Evolutionary conservation across 37 sponge, comb jelly and placozoan species (phyloP).

Genomic region (Geodia barretti): DNA sequence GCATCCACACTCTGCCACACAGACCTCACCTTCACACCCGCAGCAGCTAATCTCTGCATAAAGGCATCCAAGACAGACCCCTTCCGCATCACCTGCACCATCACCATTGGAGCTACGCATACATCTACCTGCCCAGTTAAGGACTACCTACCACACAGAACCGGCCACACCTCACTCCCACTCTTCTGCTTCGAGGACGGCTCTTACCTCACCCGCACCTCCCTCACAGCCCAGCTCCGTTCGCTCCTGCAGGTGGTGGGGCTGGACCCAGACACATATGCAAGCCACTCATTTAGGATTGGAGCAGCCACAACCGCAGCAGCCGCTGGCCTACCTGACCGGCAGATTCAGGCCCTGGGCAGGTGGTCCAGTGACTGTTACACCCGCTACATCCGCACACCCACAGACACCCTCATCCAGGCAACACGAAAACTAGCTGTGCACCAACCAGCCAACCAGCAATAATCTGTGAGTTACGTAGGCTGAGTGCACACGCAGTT

Average conservation of each 20-base stretch:
- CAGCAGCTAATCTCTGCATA: background rate
- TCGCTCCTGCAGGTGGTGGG: no score
- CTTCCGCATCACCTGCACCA: background rate
- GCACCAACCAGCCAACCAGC: no score
- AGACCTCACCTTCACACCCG: background rate
- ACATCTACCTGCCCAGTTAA: constrained; percentile 9
- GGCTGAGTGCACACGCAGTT: no score
- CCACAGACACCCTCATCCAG: background rate
- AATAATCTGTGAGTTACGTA: no score
- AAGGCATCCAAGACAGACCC: constrained; percentile 15
- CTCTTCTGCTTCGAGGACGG: background rate
- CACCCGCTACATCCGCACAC: background rate
- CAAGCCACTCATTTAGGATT: no score
- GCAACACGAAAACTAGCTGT: background rate
- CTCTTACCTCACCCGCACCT: background rate
- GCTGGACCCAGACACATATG: no score
- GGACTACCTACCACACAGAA: background rate
- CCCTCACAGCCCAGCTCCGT: background rate
- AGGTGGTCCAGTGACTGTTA: background rate
- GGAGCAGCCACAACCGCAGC: no score
- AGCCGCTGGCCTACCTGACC: no score
- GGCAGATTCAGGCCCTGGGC: no score
- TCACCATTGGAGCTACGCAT: background rate
- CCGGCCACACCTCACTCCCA: no score
- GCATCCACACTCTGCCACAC: background rate